Conservation (phyloP, 1,140 invertebrate species). For the Drosophila takahashii region DNA sequence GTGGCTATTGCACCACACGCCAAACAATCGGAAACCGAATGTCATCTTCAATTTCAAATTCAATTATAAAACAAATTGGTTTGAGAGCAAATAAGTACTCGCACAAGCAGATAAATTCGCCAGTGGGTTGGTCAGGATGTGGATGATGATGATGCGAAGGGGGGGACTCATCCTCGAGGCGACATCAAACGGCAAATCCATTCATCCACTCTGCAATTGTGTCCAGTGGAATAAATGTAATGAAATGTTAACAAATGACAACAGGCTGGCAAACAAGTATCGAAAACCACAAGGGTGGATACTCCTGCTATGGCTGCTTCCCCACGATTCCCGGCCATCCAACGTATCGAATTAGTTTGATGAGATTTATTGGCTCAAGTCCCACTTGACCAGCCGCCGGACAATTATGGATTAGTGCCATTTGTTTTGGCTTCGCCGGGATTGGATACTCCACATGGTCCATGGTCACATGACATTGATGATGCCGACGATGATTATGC, state of each 20-base stretch:
- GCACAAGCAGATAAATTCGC: constrained; percentile 26
- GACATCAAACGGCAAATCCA: constrained; percentile 78
- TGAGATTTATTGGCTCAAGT: constrained; percentile 84
- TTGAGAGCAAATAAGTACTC: constrained; percentile 76
- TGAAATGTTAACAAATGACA: constrained; percentile 84
- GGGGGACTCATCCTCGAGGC: constrained; percentile 42
- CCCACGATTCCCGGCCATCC: constrained; percentile 5
- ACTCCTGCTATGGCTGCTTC: constrained; percentile 15
- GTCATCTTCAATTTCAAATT: constrained; percentile 85
- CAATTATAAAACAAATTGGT: constrained; percentile 84
- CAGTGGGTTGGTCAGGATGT: constrained; percentile 1
- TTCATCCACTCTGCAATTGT: constrained; percentile 81
- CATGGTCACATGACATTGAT: constrained; percentile 49
- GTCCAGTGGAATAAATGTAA: constrained; percentile 82
- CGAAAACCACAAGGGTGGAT: constrained; percentile 75
- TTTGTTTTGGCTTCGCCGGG: constrained; percentile 63
- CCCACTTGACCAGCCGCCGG: constrained; percentile 77
- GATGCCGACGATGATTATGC: constrained; percentile 51
- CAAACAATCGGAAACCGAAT: constrained; percentile 82
- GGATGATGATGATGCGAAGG: constrained; percentile 8
- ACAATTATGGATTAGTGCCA: constrained; percentile 84
- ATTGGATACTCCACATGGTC: constrained; percentile 59
- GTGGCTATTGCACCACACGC: constrained; percentile 73
- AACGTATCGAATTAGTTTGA: constrained; percentile 80
- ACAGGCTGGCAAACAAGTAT: constrained; percentile 80